Evolutionary conservation across 2,113 vertebrate genomes (phyloP).

Genomic region (Chinchilla lanigera): DNA sequence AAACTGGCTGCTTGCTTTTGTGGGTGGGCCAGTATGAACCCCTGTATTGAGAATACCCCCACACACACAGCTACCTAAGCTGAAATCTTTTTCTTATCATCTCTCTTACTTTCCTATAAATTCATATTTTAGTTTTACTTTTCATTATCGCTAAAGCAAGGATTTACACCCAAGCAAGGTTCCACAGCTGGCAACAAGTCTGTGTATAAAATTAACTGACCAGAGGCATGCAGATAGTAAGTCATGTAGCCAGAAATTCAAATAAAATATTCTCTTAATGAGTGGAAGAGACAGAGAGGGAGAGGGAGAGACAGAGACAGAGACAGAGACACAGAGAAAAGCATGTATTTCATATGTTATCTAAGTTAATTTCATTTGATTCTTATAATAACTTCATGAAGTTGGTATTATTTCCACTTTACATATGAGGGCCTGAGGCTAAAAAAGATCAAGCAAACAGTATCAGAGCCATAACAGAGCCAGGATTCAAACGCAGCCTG

Average conservation of each 20-base stretch:
- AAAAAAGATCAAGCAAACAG: neutral
- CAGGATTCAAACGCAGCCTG: neutral
- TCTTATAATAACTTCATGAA: neutral
- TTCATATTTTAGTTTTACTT: neutral
- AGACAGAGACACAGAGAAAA: no score
- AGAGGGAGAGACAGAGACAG: no score
- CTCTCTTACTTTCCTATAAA: neutral
- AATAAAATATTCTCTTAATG: neutral
- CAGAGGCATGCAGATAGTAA: neutral
- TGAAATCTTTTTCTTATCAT: neutral
- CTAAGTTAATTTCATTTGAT: conserved; percentile 23
- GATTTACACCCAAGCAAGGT: neutral
- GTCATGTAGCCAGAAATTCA: neutral
- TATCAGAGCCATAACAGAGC: neutral
- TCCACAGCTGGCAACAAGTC: neutral
- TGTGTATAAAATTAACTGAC: neutral
- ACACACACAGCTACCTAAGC: neutral
- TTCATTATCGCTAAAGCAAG: neutral
- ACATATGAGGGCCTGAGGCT: neutral
- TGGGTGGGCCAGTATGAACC: neutral
- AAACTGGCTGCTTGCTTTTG: neutral
- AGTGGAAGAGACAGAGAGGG: neutral
- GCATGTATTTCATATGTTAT: neutral
- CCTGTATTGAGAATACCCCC: neutral
- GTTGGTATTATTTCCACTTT: neutral